phyloP scores from a whole-genome alignment of 2,888 invertebrate genomes.

The Leucozona laternaria region DNA sequence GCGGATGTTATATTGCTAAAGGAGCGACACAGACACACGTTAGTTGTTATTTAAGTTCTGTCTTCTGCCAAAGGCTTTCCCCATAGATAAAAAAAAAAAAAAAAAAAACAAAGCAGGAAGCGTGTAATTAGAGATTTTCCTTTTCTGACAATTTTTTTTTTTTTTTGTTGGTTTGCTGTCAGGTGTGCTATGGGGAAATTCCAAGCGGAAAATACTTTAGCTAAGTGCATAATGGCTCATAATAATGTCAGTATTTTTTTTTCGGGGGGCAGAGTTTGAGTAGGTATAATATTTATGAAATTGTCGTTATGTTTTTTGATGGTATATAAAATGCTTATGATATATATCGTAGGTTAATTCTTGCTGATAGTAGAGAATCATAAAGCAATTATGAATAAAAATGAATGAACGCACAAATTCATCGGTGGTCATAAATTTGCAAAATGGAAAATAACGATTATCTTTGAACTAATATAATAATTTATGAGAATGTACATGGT shows the following conservation, averaged over 20 bases:
- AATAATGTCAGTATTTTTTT: conserved; percentile 44
- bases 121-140: conserved; percentile 72
- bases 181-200: conserved; percentile 44
- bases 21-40: conserved; percentile 43
- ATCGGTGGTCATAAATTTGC: background rate
- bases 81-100: conserved; percentile 29
- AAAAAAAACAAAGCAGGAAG: conserved; percentile 54
- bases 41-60: conserved; percentile 45
- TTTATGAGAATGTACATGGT: too few relatives aligned
- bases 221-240: conserved; percentile 74
- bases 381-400: conserved; percentile 24
- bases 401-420: background rate
- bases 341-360: background rate
- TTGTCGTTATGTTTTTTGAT: conserved; percentile 2
- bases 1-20: conserved; percentile 64
- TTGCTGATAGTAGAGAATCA: conserved; percentile 48
- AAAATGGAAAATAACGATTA: background rate
- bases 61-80: conserved; percentile 42
- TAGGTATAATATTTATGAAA: conserved; percentile 6
- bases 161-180: background rate
- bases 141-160: conserved; percentile 23
- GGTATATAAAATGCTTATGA: conserved; percentile 1
- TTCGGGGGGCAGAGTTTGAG: background rate
- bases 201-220: conserved; percentile 69
- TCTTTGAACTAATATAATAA: background rate